Base-by-base conservation (phyloP, 2,888 invertebrate species). In the Eudasyphora cyanicolor region DNA sequence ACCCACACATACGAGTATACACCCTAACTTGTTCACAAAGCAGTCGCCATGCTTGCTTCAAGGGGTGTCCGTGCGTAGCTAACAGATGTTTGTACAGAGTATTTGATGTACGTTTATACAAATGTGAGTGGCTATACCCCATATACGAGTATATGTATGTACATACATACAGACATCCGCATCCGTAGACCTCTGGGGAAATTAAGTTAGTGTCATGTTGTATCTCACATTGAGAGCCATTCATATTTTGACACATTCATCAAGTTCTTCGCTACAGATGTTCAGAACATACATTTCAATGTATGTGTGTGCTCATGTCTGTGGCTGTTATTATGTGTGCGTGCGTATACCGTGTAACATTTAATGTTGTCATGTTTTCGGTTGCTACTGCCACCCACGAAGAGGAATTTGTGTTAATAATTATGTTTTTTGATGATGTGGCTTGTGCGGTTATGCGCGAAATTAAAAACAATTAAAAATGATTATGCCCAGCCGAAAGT, bases 131-230 rank as follows among this genome's bases (percentile, higher is more conserved):
- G 35, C 19, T 7, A 19, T 64, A n/a, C n/a, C n/a, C n/a, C n/a
- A n/a, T n/a, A n/a, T n/a, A n/a, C n/a, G n/a, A n/a, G 38, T 64
- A 14, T 38, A 3, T 38, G 21, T 64, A 19, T 62, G 38, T 21
- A 27, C 7, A 19, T 35, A 32, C 21, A 21, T 54, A 54, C 24
- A 54, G 17, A 54, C 19, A 54, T 54, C 19, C 24, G 24, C n/a
- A n/a, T n/a, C n/a, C n/a, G n/a, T n/a, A n/a, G 12, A 60, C 79
- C 69, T 49, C 42, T n/a, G 69, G 79, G 79, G 79, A 79, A 79
- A 79, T 79, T 79, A 79, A 79, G 79, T 69, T 79, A 75, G 75
- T 79, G 79, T 75, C 75, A 75, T 75, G 45, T 75, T 79, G 57
- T 69, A 75, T 79, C 57, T 57, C 60, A 60, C 24, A 42, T 42